A percentile compares a stretch with the other conserved stretches of the same genome.
Conservation (phyloP, 1,140 invertebrate genomes). For the Brachionus angularis region DNA sequence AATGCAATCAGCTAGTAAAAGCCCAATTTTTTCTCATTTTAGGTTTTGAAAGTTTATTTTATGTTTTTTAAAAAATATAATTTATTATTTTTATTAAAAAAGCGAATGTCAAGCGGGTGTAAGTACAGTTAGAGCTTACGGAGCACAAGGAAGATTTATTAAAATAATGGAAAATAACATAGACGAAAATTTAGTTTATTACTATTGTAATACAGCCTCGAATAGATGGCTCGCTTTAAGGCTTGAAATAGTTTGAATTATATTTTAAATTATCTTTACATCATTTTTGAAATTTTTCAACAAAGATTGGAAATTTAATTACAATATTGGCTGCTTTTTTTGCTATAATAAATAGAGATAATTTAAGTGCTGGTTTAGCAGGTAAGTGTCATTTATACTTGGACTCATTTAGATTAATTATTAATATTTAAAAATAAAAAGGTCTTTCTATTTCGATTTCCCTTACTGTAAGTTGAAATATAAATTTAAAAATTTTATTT, state of each 20-base stretch:
- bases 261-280: not conserved
- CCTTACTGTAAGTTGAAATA: conserved; percentile 63
- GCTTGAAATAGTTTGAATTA: conserved; percentile 29
- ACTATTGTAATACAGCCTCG: conserved; percentile 34
- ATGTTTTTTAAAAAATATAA: no score
- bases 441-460: conserved; percentile 63
- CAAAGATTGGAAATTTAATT: conserved; percentile 28
- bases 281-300: not conserved
- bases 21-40: conserved; percentile 96
- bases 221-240: conserved; percentile 43
- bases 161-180: conserved; percentile 31
- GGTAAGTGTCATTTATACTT: no score
- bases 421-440: no score
- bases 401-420: no score
- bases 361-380: conserved; percentile 55
- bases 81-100: no score
- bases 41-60: no score
- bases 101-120: conserved; percentile 69
- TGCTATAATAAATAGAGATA: conserved; percentile 3
- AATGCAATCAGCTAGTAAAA: conserved; percentile 86
- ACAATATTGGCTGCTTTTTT: conserved; percentile 38
- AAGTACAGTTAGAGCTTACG: conserved; percentile 63
- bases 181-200: conserved; percentile 17
- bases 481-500: not conserved
- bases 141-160: conserved; percentile 59